phyloP scores from a whole-genome alignment of 2,797 vertebrate species.

The Trichosurus vulpecula region DNA sequence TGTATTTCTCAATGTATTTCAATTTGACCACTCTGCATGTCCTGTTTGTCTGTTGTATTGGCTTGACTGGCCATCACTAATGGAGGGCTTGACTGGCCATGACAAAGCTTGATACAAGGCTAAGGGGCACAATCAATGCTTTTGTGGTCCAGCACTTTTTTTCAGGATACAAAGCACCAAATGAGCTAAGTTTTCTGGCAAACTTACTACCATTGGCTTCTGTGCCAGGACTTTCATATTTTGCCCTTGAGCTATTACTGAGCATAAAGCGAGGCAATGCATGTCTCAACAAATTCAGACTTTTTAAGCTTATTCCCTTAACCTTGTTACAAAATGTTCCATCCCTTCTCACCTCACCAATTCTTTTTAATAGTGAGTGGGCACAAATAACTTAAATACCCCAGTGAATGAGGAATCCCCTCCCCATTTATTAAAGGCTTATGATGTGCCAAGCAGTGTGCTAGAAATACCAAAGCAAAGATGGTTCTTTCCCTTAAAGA shows the following conservation, averaged over 20 bases:
- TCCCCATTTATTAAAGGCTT: neutral
- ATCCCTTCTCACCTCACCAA: neutral
- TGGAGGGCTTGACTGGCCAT: neutral
- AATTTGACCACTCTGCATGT: neutral
- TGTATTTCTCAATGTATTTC: too few relatives aligned
- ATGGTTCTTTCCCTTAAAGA: neutral
- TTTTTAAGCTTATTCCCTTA: neutral
- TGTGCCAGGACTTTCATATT: neutral
- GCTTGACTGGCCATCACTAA: neutral
- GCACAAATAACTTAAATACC: neutral
- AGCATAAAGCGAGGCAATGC: neutral
- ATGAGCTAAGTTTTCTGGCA: neutral
- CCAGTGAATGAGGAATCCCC: neutral
- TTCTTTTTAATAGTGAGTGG: neutral
- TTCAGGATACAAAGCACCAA: neutral
- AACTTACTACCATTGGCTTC: neutral
- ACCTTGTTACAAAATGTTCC: neutral
- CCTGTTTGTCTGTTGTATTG: neutral
- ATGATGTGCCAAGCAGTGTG: neutral
- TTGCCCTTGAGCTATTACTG: neutral
- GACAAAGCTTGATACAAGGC: neutral
- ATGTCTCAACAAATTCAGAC: neutral
- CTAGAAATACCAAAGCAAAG: neutral
- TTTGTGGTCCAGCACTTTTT: neutral
- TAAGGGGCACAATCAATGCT: neutral